Conservation (phyloP, 53 echinoderm and acorn worm species). For the Henricia sp. region DNA sequence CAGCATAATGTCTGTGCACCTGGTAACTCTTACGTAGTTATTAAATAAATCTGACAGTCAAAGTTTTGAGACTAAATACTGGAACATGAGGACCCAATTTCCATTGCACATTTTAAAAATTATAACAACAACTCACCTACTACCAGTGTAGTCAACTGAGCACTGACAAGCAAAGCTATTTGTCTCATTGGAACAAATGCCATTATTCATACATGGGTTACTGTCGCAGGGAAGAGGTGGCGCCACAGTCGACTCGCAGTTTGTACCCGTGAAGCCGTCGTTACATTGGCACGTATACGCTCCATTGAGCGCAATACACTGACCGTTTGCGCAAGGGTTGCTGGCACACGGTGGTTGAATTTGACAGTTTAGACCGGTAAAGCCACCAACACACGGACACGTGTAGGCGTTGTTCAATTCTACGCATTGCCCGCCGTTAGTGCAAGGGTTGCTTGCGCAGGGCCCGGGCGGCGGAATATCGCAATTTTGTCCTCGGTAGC, state of each 20-base stretch:
- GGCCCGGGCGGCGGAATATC: conserved; percentile 45
- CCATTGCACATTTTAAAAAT: no score
- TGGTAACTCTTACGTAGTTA: no score
- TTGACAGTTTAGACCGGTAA: conserved; percentile 70
- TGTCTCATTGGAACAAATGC: conserved; percentile 46
- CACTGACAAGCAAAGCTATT: conserved; percentile 72
- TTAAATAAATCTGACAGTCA: no score
- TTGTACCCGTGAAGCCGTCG: conserved; percentile 55
- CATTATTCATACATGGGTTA: conserved; percentile 81
- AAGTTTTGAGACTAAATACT: no score
- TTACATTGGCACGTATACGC: conserved; percentile 66
- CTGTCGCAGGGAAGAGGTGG: conserved; percentile 68
- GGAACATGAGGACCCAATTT: no score
- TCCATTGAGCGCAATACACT: conserved; percentile 40
- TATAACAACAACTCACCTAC: conserved; percentile 5
- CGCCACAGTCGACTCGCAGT: conserved; percentile 62
- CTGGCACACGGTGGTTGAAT: conserved; percentile 55
- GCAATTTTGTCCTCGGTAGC: conserved; percentile 70
- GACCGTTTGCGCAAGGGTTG: conserved; percentile 64
- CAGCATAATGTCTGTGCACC: no score
- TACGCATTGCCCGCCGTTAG: conserved; percentile 34
- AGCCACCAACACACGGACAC: conserved; percentile 52
- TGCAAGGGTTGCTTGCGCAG: conserved; percentile 68
- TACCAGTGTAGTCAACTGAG: conserved; percentile 57
- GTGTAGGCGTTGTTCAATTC: conserved; percentile 1